These are phyloP conservation scores for Cephus cinctus DNA, from an alignment of 1,140 invertebrate species.

Conservation along the genomic window DNA sequence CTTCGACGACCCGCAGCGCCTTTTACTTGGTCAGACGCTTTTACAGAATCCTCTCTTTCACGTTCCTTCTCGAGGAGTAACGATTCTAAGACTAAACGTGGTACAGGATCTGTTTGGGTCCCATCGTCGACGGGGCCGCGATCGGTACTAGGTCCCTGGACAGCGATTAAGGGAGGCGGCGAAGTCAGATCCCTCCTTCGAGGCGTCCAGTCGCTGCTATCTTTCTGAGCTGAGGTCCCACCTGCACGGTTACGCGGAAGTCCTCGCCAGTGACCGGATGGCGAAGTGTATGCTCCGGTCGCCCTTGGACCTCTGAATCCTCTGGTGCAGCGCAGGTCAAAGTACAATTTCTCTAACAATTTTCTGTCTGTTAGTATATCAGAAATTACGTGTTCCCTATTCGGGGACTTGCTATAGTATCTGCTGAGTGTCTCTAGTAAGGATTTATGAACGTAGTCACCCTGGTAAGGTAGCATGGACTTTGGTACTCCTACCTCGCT, in stretches of 20 bases:
- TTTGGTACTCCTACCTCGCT: slow-evolving; percentile 25
- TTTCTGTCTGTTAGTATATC: slow-evolving; percentile 71
- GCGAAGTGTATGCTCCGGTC: slow-evolving; percentile 47
- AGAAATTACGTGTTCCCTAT: slow-evolving; percentile 67
- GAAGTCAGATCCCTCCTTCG: slow-evolving; percentile 45
- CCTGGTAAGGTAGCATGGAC: slow-evolving; percentile 42
- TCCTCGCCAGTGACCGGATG: slow-evolving; percentile 45
- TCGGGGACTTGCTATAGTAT: slow-evolving; percentile 65
- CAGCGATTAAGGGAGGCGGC: slow-evolving; percentile 68
- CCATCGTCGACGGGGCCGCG: slow-evolving; percentile 50
- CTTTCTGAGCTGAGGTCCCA: slow-evolving; percentile 27
- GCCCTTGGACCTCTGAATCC: slow-evolving; percentile 61
- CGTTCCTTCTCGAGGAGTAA: slow-evolving; percentile 40
- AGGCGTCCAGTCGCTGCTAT: slow-evolving; percentile 20
- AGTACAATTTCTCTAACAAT: slow-evolving; percentile 69
- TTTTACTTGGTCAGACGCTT: slow-evolving; percentile 34
- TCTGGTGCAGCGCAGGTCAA: slow-evolving; percentile 68
- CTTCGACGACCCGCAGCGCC: slow-evolving; percentile 54
- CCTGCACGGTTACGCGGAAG: slow-evolving; percentile 42
- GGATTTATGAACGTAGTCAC: slow-evolving; percentile 63
- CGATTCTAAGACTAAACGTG: slow-evolving; percentile 56
- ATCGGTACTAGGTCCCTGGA: slow-evolving; percentile 62
- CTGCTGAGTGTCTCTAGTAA: slow-evolving; percentile 65
- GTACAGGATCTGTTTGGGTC: slow-evolving; percentile 64
- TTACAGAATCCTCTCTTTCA: slow-evolving; percentile 34